Evolutionary conservation across 2,888 invertebrate species (phyloP), one percentile per base, ranked within the genome.

Genomic region (Phaedon cochleariae): DNA sequence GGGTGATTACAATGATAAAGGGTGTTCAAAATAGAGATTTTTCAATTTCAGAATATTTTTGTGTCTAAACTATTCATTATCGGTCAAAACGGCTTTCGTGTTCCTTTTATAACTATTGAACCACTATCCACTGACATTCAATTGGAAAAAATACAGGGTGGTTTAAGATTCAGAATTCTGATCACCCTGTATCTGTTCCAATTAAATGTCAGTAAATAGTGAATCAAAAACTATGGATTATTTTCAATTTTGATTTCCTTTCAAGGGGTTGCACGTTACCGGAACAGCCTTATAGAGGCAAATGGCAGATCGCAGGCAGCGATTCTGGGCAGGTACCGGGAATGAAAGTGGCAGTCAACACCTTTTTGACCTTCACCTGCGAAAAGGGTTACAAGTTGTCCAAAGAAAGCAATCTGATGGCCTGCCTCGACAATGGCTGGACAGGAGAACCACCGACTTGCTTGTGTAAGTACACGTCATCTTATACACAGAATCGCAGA

Each of bases 181-280:
- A n/a, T n/a, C n/a, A n/a, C n/a, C n/a, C n/a, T n/a, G n/a, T n/a
- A n/a, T n/a, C n/a, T n/a, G n/a, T n/a, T n/a, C n/a, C n/a, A n/a
- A n/a, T n/a, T n/a, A n/a, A n/a, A n/a, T n/a, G n/a, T n/a, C n/a
- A n/a, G n/a, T n/a, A n/a, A n/a, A n/a, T n/a, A n/a, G n/a, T n/a
- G n/a, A n/a, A n/a, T n/a, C n/a, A n/a, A n/a, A n/a, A n/a, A n/a
- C n/a, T n/a, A n/a, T n/a, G n/a, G n/a, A n/a, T n/a, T n/a, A n/a
- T n/a, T n/a, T n/a, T n/a, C n/a, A n/a, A n/a, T 26, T 26, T 26
- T 7, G 26, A 45, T 45, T 45, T 45, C n/a, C n/a, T 18, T 45
- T 48, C 3, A 2, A 66, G 62, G 3, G 54, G 53, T n/a, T 77
- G 77, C 58, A 17, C 48, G n/a, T 62, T 80, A 17, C 80, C 80